Conservation (phyloP, 1,140 invertebrate genomes). For the Medauroidea extradentata region DNA sequence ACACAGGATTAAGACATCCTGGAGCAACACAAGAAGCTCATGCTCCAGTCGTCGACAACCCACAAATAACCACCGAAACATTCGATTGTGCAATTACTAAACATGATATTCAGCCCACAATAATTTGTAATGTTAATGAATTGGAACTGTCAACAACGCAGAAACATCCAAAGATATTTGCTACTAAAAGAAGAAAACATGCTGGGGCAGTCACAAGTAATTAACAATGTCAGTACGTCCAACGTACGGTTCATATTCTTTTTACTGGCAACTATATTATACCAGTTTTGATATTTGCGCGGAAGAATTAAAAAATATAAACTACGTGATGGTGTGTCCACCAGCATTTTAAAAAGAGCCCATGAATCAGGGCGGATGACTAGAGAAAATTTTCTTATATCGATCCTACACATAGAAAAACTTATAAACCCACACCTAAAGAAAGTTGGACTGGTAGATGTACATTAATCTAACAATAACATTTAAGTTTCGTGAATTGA, state of each 20-base stretch:
- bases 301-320: conserved; percentile 20
- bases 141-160: conserved; percentile 37
- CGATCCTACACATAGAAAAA: conserved; percentile 32
- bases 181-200: conserved; percentile 29
- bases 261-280: conserved; percentile 31
- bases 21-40: neutral
- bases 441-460: conserved; percentile 35
- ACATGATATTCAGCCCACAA: conserved; percentile 25
- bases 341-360: conserved; percentile 20
- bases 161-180: conserved; percentile 34
- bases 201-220: conserved; percentile 26
- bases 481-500: conserved; percentile 7
- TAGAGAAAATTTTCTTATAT: conserved; percentile 32
- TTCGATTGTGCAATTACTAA: conserved; percentile 31
- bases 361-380: conserved; percentile 30
- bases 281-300: conserved; percentile 19
- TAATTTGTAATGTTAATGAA: conserved; percentile 40
- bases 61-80: conserved; percentile 26
- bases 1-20: neutral
- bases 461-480: conserved; percentile 29
- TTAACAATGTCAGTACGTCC: conserved; percentile 33
- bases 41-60: neutral
- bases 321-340: conserved; percentile 25
- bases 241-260: conserved; percentile 34
- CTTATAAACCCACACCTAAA: conserved; percentile 27